A percentile compares a stretch with the other conserved stretches of the same genome.
Conservation (phyloP, 1,140 invertebrate genomes). For the Vanessa atalanta region DNA sequence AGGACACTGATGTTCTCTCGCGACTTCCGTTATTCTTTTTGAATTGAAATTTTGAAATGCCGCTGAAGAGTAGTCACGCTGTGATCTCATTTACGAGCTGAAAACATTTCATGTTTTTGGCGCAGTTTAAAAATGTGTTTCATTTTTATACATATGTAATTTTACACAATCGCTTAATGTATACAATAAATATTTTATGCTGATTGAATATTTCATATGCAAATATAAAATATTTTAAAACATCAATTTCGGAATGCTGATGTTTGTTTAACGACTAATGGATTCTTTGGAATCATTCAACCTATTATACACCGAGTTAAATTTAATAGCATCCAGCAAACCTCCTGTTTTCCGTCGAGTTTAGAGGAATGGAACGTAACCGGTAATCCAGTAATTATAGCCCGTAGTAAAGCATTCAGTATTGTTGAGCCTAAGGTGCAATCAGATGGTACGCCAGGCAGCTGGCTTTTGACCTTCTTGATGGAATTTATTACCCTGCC, state of each 20-base stretch:
- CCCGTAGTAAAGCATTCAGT: slow-evolving; percentile 48
- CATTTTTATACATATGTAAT: not conserved
- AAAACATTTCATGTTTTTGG: slow-evolving; percentile 64
- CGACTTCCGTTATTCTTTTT: slow-evolving; percentile 69
- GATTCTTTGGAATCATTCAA: slow-evolving; percentile 21
- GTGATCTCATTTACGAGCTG: slow-evolving; percentile 51
- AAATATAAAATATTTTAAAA: too few relatives aligned
- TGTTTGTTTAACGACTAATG: not conserved
- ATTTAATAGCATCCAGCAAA: slow-evolving; percentile 26
- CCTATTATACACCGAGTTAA: slow-evolving; percentile 10
- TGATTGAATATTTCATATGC: not conserved
- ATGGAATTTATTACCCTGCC: slow-evolving; percentile 44
- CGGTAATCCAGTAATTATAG: slow-evolving; percentile 58
- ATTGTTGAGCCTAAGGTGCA: slow-evolving; percentile 50
- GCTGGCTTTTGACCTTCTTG: slow-evolving; percentile 55
- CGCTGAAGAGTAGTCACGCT: slow-evolving; percentile 47
- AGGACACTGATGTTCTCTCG: slow-evolving; percentile 53
- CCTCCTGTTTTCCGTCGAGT: slow-evolving; percentile 20
- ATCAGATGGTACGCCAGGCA: slow-evolving; percentile 48
- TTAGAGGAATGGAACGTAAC: slow-evolving; percentile 40
- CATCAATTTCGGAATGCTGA: too few relatives aligned
- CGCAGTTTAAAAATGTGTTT: slow-evolving; percentile 49
- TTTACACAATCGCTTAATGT: not conserved
- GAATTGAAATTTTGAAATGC: slow-evolving; percentile 56
- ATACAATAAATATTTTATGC: not conserved